phyloP scores from a whole-genome alignment of 2,113 vertebrate genomes.

The Platysternon megacephalum region DNA sequence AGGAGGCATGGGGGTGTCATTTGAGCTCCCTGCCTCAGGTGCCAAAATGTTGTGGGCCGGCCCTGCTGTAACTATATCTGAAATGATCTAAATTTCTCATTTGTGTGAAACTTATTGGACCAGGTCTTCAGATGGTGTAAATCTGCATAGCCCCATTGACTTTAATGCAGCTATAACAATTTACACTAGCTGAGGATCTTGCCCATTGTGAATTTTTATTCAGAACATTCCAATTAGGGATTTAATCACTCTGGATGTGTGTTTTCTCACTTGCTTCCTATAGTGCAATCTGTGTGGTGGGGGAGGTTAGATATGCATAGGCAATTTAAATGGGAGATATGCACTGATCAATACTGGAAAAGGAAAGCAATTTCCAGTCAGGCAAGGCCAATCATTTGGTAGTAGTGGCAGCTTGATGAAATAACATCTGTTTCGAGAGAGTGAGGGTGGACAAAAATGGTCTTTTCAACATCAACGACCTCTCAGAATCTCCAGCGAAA shows the following conservation, averaged over 20 bases:
- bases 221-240: not conserved
- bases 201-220: not conserved
- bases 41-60: no score
- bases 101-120: not conserved
- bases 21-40: no score
- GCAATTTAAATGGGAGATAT: not conserved
- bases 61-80: not conserved
- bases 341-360: not conserved
- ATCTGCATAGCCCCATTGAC: not conserved
- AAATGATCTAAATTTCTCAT: not conserved
- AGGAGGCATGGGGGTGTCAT: no score
- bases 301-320: not conserved
- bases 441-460: not conserved
- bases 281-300: not conserved
- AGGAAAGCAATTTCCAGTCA: not conserved
- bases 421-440: not conserved
- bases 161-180: constrained; percentile 7
- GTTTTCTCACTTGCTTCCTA: constrained; percentile 31
- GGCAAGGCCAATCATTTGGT: not conserved
- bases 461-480: not conserved
- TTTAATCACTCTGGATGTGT: constrained; percentile 31
- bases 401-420: not conserved
- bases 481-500: not conserved
- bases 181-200: constrained; percentile 17
- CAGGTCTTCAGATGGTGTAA: not conserved